phyloP scores from a whole-genome alignment of 2,888 invertebrate species.

The Ischnura elegans region DNA sequence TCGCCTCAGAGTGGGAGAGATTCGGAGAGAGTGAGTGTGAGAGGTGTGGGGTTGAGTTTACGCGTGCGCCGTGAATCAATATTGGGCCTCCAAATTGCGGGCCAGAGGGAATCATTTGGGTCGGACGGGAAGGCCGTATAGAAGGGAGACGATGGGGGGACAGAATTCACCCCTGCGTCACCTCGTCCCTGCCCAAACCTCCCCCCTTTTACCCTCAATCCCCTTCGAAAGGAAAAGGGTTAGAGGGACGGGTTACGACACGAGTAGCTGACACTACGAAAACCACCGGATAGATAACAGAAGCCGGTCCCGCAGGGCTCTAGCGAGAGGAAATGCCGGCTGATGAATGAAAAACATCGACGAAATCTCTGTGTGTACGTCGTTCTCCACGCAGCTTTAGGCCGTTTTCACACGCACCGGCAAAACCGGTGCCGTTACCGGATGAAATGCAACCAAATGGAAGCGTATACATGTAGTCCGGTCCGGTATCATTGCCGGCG shows the following conservation, averaged over 20 bases:
- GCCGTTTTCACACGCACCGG: too few relatives aligned
- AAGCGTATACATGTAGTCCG: too few relatives aligned
- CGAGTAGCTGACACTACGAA: not conserved
- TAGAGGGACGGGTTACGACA: not conserved
- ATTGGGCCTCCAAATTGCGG: conserved; percentile 20
- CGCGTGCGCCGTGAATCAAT: conserved; percentile 25
- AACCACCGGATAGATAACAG: conserved; percentile 4
- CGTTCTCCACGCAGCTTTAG: not conserved
- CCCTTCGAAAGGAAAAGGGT: not conserved
- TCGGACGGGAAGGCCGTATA: not conserved
- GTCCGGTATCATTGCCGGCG: too few relatives aligned
- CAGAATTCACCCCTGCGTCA: not conserved
- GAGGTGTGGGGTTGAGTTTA: not conserved
- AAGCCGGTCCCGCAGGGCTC: not conserved
- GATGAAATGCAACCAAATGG: too few relatives aligned
- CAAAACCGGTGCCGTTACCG: too few relatives aligned
- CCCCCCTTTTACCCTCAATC: not conserved
- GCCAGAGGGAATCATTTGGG: not conserved
- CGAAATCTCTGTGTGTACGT: not conserved
- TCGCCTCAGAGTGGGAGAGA: too few relatives aligned
- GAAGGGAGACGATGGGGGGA: not conserved
- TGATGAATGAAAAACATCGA: conserved; percentile 3
- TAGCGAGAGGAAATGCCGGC: not conserved
- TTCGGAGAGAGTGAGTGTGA: too few relatives aligned
- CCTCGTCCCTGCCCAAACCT: not conserved